Evolutionary conservation across 1,140 invertebrate species (phyloP).

Genomic region (Drosophila cardini): DNA sequence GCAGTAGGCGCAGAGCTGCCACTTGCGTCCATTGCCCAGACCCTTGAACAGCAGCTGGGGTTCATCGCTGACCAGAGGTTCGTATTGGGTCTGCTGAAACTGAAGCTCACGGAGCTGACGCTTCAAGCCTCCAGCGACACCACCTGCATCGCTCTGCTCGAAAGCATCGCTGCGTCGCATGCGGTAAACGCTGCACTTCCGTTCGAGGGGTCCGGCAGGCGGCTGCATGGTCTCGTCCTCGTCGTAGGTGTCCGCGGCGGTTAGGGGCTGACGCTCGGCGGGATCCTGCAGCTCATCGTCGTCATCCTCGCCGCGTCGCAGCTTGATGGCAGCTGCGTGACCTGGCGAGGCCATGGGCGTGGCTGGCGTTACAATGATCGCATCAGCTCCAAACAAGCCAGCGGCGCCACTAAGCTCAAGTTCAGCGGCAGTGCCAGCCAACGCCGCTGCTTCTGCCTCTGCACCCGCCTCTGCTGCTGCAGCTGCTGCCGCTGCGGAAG

Average conservation of each 20-base stretch:
- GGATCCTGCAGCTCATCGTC: constrained; percentile 57
- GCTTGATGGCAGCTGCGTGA: constrained; percentile 60
- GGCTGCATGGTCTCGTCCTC: constrained; percentile 71
- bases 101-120: constrained; percentile 77
- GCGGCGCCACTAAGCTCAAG: constrained; percentile 58
- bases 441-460: constrained; percentile 39
- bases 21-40: constrained; percentile 69
- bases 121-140: constrained; percentile 59
- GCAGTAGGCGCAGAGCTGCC: constrained; percentile 80
- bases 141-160: constrained; percentile 51
- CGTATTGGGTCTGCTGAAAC: constrained; percentile 80
- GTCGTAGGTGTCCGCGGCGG: constrained; percentile 60
- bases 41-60: constrained; percentile 79
- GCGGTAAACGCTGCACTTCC: constrained; percentile 84
- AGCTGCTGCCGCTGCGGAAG: constrained; percentile 59
- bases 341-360: constrained; percentile 84
- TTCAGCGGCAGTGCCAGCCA: constrained; percentile 50
- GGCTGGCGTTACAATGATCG: constrained; percentile 84
- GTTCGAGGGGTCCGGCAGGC: constrained; percentile 71
- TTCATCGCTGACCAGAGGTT: constrained; percentile 76
- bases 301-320: constrained; percentile 54
- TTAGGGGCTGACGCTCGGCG: constrained; percentile 66
- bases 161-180: constrained; percentile 78
- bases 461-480: constrained; percentile 38
- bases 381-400: constrained; percentile 70